Percentiles rank a stretch among this genome's conserved stretches.
Conservation (phyloP, 2,888 invertebrate species). For the Cataglyphis rosenhaueri region DNA sequence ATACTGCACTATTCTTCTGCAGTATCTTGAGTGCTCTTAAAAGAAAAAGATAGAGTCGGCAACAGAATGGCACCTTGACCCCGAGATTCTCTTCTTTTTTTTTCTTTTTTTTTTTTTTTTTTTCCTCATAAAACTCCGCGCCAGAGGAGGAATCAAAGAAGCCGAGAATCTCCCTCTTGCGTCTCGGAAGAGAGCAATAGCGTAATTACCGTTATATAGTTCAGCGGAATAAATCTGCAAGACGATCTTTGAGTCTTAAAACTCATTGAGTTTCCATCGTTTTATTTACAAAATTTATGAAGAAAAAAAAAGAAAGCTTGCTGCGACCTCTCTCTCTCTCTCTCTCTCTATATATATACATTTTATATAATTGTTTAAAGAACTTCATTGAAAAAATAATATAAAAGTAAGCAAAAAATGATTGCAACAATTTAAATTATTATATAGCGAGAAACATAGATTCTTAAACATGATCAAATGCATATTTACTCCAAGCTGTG, state of each 20-base stretch:
- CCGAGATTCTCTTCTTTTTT: constrained; percentile 36
- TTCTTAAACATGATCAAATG: constrained; percentile 2
- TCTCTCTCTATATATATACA: no score
- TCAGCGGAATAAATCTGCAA: neutral
- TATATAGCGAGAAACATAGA: neutral
- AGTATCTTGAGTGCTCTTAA: constrained; percentile 22
- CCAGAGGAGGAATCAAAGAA: constrained; percentile 48
- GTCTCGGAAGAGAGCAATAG: neutral
- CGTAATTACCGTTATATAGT: constrained; percentile 13
- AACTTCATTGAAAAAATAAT: neutral
- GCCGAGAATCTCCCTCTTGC: constrained; percentile 47
- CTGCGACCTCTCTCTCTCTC: no score
- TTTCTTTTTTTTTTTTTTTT: constrained; percentile 3
- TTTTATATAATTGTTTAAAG: constrained; percentile 17
- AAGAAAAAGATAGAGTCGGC: constrained; percentile 62
- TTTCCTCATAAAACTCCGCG: constrained; percentile 31
- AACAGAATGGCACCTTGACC: constrained; percentile 70
- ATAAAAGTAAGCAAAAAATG: neutral
- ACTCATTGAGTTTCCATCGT: neutral
- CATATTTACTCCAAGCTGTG: constrained; percentile 62
- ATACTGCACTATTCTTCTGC: neutral
- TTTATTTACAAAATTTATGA: neutral
- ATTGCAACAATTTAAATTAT: neutral
- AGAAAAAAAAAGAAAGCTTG: neutral
- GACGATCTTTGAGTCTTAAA: constrained; percentile 5